Evolutionary conservation across 2,113 vertebrate species (phyloP), one percentile per base, ranked within the genome.

Genomic region (Nycticebus coucang): DNA sequence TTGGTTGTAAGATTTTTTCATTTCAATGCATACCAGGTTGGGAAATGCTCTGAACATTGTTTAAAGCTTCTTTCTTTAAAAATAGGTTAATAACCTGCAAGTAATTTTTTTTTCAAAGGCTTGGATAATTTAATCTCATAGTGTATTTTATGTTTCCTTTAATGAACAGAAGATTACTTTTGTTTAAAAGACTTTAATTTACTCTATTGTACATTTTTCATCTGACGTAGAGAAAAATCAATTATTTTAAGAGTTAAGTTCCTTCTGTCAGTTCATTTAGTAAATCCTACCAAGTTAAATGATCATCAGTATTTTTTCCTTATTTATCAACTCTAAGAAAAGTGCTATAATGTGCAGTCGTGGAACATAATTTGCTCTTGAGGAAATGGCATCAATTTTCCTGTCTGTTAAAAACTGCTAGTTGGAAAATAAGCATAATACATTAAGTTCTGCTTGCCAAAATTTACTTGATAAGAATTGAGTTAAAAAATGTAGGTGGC

Each of bases 241-340:
- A 98, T 98, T 98, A 98, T 98, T 98, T 98, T 98, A 98, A 98
- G 97, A 98, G 97, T 98, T 97, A 98, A 97, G 69, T 98, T 98
- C 96, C 97, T 95, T 98, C 84, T 98, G 98, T 97, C 95, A 98
- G 97, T 97, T 98, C 95, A 98, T 98, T 98, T 98, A 98, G 98
- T 98, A 98, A 98, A 98, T 98, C 94, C 98, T 97, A 97, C 97
- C 97, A 88, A 98, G 98, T 98, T 98, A 98, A 98, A 98, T 95
- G 96, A 95, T 96, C 96, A 90, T 98, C 93, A 95, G 96, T 98
- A 97, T 98, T 98, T 98, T 98, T 96, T 95, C 96, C 97, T 97
- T 98, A 97, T 97, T 94, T 98, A 98, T 97, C 97, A 98, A 97
- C 97, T 97, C 97, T 83, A 97, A 92, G 97, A 95, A 98, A 98